phyloP scores from a whole-genome alignment of 2,113 vertebrate genomes.

The Sebastes fasciatus region DNA sequence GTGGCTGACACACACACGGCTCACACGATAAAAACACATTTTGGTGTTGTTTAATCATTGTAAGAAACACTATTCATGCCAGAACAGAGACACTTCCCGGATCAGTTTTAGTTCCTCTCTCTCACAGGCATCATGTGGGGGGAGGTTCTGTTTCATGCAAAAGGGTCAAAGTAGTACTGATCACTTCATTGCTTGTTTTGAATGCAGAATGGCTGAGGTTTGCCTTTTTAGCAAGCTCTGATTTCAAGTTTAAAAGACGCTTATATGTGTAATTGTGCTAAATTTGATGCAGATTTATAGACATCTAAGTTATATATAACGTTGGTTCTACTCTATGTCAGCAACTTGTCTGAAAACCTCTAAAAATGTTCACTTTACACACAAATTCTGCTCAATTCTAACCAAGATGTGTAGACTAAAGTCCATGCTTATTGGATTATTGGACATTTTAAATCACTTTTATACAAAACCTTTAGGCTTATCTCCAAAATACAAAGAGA shows the following conservation, averaged over 20 bases:
- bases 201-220: neutral
- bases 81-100: conserved; percentile 46
- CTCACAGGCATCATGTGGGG: conserved; percentile 37
- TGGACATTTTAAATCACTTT: neutral
- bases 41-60: neutral
- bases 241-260: neutral
- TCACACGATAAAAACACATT: neutral
- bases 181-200: neutral
- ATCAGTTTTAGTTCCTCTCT: conserved; percentile 68
- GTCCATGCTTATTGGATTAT: neutral
- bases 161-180: neutral
- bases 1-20: neutral
- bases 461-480: neutral
- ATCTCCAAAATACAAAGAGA: neutral
- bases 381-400: neutral
- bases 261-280: neutral
- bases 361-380: neutral
- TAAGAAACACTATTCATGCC: neutral
- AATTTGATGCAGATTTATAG: neutral
- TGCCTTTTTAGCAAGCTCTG: neutral
- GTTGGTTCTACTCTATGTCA: neutral
- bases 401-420: neutral
- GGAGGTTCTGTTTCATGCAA: conserved; percentile 14
- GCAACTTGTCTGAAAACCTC: neutral
- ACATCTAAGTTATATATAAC: no score